Evolutionary conservation across 2,888 invertebrate genomes (phyloP).

Genomic region (Polydesmus complanatus): DNA sequence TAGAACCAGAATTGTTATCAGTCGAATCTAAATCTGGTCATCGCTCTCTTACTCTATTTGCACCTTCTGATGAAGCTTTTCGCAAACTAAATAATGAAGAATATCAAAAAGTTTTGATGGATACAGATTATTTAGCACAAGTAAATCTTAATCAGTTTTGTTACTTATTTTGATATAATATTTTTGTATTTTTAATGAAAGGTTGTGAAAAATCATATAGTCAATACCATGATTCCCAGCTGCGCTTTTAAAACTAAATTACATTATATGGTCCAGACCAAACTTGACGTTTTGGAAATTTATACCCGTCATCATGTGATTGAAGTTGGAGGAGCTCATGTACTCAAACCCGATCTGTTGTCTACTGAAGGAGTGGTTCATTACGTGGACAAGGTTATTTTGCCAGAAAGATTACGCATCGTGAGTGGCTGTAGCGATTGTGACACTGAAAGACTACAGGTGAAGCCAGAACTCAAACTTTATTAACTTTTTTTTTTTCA

Average conservation of each 20-base stretch:
- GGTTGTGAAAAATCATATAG: constrained; percentile 36
- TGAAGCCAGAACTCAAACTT: no score
- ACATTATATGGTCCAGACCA: constrained; percentile 29
- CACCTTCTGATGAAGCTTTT: constrained; percentile 52
- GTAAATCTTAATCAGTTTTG: constrained; percentile 22
- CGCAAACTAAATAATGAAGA: constrained; percentile 38
- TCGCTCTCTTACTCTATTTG: constrained; percentile 46
- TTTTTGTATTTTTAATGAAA: constrained; percentile 21
- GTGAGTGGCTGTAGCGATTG: background rate
- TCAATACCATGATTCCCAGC: constrained; percentile 34
- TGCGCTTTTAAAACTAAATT: constrained; percentile 33
- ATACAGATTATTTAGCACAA: constrained; percentile 28
- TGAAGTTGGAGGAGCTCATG: constrained; percentile 33
- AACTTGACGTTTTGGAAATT: constrained; percentile 31
- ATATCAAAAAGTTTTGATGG: constrained; percentile 28
- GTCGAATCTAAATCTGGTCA: constrained; percentile 20
- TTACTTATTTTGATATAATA: no score
- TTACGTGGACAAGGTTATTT: constrained; percentile 34
- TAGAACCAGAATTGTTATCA: constrained; percentile 24
- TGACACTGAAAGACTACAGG: no score
- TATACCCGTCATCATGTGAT: constrained; percentile 30
- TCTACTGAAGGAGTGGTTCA: constrained; percentile 38
- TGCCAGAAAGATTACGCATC: constrained; percentile 27
- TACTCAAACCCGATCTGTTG: constrained; percentile 33
- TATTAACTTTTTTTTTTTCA: no score